Percentiles rank a stretch among this genome's conserved stretches.
phyloP scores from a whole-genome alignment of 2,797 vertebrate species.

The Xerus rutilus region DNA sequence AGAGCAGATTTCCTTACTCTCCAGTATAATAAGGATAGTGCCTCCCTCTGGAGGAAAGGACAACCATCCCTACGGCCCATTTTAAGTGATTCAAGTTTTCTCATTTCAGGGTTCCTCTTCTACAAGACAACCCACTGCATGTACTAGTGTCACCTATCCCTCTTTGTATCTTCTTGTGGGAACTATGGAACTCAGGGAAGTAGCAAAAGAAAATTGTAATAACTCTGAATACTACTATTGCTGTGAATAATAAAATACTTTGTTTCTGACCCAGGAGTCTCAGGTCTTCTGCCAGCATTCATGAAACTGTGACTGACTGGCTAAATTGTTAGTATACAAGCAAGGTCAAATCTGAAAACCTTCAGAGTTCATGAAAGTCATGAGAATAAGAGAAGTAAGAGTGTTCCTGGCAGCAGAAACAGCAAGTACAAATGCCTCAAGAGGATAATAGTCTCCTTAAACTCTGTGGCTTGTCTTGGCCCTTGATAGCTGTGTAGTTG shows the following conservation, averaged over 20 bases:
- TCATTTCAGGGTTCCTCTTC: neutral
- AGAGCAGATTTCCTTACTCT: neutral
- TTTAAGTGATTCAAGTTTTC: slow-evolving; percentile 19
- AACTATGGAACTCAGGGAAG: neutral
- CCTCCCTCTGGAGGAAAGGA: neutral
- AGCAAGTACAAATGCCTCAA: neutral
- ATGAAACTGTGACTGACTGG: neutral
- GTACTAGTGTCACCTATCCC: neutral
- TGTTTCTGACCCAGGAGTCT: slow-evolving; percentile 28
- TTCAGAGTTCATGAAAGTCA: neutral
- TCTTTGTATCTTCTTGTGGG: neutral
- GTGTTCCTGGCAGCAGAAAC: neutral
- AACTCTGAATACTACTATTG: slow-evolving; percentile 25
- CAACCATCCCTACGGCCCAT: neutral
- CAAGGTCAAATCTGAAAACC: slow-evolving; percentile 21
- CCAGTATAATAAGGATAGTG: neutral
- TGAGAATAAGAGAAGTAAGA: neutral
- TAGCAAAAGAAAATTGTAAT: slow-evolving; percentile 39
- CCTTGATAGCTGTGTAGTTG: neutral
- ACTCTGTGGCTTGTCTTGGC: neutral
- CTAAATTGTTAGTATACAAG: neutral
- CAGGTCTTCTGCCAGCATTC: slow-evolving; percentile 23
- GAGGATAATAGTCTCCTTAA: neutral
- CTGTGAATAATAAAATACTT: slow-evolving; percentile 39
- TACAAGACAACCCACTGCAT: neutral